phyloP scores from a whole-genome alignment of 2,797 vertebrate genomes.

The Loris lydekkerianus region DNA sequence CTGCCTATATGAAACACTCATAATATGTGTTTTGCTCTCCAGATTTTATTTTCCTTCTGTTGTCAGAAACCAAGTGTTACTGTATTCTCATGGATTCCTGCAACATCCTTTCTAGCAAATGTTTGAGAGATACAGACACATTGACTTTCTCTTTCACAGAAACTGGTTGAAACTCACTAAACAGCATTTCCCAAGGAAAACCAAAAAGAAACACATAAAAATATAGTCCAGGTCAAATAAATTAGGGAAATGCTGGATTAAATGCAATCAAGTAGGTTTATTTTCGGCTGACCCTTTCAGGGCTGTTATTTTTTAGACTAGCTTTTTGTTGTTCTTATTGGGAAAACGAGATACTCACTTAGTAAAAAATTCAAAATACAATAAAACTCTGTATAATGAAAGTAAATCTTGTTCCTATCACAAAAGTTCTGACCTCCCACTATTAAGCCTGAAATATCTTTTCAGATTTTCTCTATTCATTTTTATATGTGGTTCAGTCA shows the following conservation, averaged over 20 bases:
- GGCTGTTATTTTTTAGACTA: slow-evolving; percentile 36
- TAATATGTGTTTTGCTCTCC: slow-evolving; percentile 30
- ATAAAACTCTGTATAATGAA: background rate
- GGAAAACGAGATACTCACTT: background rate
- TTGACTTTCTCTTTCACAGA: slow-evolving; percentile 11
- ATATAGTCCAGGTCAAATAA: background rate
- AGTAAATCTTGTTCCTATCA: background rate
- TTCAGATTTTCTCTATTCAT: slow-evolving; percentile 2
- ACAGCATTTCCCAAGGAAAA: background rate
- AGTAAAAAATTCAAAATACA: slow-evolving; percentile 30
- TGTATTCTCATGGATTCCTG: background rate
- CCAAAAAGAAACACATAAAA: background rate
- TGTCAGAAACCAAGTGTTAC: slow-evolving; percentile 29
- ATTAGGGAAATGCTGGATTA: slow-evolving; percentile 5
- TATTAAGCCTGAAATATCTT: background rate
- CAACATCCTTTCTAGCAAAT: background rate
- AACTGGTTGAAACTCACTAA: background rate
- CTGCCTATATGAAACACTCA: slow-evolving; percentile 5
- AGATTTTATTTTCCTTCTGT: slow-evolving; percentile 49
- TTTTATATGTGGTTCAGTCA: slow-evolving; percentile 4
- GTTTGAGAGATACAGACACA: background rate
- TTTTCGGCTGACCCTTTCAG: background rate
- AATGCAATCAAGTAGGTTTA: slow-evolving; percentile 15
- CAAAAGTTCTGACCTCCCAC: background rate
- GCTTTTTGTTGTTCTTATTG: background rate